phyloP scores from a whole-genome alignment of 2,888 invertebrate genomes.

The Volucella inanis region DNA sequence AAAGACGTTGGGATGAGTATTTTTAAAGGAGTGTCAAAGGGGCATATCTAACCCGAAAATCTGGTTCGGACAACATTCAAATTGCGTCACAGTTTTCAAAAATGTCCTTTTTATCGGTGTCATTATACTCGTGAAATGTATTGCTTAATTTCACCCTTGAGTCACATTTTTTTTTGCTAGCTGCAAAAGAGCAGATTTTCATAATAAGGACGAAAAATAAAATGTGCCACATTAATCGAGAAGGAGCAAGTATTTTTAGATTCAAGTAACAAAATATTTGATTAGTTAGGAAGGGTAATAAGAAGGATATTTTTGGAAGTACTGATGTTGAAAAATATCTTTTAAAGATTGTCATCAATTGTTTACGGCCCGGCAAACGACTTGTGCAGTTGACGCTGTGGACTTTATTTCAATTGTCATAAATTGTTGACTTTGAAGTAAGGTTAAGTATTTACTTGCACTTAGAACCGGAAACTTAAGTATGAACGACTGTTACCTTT shows the following conservation, averaged over 20 bases:
- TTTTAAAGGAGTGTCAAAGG: constrained; percentile 2
- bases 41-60: background rate
- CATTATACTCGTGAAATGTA: constrained; percentile 5
- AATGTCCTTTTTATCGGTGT: background rate
- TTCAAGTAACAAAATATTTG: constrained; percentile 29
- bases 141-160: constrained; percentile 9
- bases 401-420: constrained; percentile 3
- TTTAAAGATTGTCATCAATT: constrained; percentile 30
- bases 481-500: too few relatives aligned
- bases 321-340: constrained; percentile 1
- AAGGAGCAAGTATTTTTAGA: constrained; percentile 10
- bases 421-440: background rate
- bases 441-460: too few relatives aligned
- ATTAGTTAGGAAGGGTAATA: background rate
- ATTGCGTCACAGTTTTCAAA: constrained; percentile 9
- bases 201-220: constrained; percentile 17
- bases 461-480: too few relatives aligned
- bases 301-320: constrained; percentile 16
- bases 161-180: background rate
- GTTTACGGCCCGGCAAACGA: background rate
- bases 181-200: background rate
- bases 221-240: constrained; percentile 29
- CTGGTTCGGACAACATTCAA: constrained; percentile 6
- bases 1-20: background rate
- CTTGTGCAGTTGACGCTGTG: constrained; percentile 1